Conservation (phyloP, 2,888 invertebrate genomes). For the Eurytoma adleriae region DNA sequence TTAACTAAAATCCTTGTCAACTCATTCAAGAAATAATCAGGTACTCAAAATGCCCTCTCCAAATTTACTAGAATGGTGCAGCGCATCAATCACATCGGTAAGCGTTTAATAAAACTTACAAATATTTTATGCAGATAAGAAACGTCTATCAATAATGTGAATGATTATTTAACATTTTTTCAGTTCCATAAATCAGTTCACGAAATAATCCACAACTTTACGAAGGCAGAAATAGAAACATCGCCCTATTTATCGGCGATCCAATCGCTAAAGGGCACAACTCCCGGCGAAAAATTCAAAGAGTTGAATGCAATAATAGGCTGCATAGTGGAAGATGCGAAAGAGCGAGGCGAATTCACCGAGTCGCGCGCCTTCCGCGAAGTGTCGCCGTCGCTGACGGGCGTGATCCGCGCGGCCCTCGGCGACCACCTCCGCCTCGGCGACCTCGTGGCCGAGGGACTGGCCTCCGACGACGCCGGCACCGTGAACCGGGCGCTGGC, state of each 20-base stretch:
- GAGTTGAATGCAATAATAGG: slow-evolving; percentile 60
- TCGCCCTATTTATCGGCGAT: slow-evolving; percentile 62
- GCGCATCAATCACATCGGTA: slow-evolving; percentile 33
- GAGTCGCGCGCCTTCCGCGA: neutral
- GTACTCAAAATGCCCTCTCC: slow-evolving; percentile 39
- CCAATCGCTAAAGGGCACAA: slow-evolving; percentile 65
- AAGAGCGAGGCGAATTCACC: neutral
- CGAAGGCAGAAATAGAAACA: neutral
- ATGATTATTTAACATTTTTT: neutral
- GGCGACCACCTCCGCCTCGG: neutral
- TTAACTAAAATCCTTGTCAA: neutral
- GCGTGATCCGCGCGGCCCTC: neutral
- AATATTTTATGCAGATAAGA: neutral
- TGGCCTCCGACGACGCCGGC: slow-evolving; percentile 65
- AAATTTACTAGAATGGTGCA: slow-evolving; percentile 24
- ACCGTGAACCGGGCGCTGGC: slow-evolving; percentile 66
- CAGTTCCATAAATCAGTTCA: slow-evolving; percentile 27
- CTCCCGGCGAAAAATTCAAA: slow-evolving; percentile 63
- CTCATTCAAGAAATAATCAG: neutral
- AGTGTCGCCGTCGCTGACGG: neutral
- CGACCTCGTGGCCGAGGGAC: slow-evolving; percentile 60
- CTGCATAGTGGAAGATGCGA: neutral
- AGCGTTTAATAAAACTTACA: neutral
- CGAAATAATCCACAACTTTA: neutral
- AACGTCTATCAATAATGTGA: neutral